Evolutionary conservation across 1,140 invertebrate species (phyloP), one percentile per base, ranked within the genome.

Genomic region (Anagrus nilaparvatae): DNA sequence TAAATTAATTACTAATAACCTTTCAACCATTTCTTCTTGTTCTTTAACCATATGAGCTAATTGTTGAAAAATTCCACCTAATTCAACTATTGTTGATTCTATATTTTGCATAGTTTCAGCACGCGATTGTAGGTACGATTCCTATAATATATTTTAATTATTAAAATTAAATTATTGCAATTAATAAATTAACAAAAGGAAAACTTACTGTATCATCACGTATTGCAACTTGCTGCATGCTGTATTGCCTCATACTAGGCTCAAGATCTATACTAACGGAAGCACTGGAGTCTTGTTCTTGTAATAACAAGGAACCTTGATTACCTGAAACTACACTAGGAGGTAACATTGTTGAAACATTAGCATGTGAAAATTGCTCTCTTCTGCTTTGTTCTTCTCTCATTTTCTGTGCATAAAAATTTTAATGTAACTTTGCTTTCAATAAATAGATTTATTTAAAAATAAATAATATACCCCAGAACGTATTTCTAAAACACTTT

Each of bases 81-180:
- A 69, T 70, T 99, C 96, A 12, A 98, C 91, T 58, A 99, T 99
- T 20, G 95, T 99, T 9, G 89, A 91, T 68, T 99, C 96, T 57
- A 99, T 98, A 63, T 90, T 97, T 63, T 97, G 91, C 93, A 99
- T 98, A 0, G 94, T 94, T 60, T 96, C 91, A 24, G 91, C 91
- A 53, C 96, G 74, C 59, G 84, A 87, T 58, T 90, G 84, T 17
- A 97, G 76, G 71, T 97, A 97, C 17, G 80, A 73, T 58, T 95
- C 90, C 75, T 81, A 51, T 8, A 61, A 61, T 20, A 53, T 56
- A 31, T 36, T 18, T 28, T 29, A 7, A 28, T n/a, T 1, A 5
- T 23, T 4, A 35, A 21, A 44, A 32, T 39, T 27, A 24, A 36
- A 27, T 45, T 40, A 41, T 40, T n/a, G 6, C 40, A 29, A 44